Conservation (phyloP, 1,140 invertebrate species). For the Ostrea denselamellosa region DNA sequence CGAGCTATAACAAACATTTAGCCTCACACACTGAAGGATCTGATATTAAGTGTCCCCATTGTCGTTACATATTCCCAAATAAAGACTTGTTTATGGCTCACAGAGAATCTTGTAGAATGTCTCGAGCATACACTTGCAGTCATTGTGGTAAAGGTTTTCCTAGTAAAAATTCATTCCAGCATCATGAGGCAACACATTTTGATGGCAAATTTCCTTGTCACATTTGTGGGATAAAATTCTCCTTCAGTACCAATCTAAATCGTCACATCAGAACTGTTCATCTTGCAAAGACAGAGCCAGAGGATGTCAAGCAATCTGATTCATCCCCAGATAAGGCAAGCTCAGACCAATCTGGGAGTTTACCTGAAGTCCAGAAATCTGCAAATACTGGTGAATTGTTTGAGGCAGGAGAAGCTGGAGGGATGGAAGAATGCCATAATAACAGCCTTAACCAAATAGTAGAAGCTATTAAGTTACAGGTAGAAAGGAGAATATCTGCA, state of each 20-base stretch:
- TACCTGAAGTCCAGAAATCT: background rate
- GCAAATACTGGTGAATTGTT: background rate
- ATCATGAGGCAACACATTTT: constrained; percentile 45
- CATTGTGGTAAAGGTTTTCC: constrained; percentile 31
- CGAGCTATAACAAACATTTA: constrained; percentile 43
- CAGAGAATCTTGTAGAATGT: constrained; percentile 15
- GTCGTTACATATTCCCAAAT: constrained; percentile 8
- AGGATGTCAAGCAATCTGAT: background rate
- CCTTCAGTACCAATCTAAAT: constrained; percentile 39
- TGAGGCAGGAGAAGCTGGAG: background rate
- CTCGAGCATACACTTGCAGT: constrained; percentile 21
- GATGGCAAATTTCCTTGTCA: constrained; percentile 44
- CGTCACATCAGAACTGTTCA: constrained; percentile 42
- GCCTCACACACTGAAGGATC: constrained; percentile 29
- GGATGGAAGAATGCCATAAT: constrained; percentile 9
- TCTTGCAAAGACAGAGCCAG: background rate
- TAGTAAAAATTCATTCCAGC: constrained; percentile 44
- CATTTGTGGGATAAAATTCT: constrained; percentile 40
- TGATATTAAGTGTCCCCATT: constrained; percentile 38
- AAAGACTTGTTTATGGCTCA: constrained; percentile 33
- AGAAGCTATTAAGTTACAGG: constrained; percentile 11
- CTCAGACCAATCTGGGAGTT: background rate
- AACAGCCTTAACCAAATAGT: constrained; percentile 26
- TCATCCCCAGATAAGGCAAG: background rate
- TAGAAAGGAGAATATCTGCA: constrained; percentile 6